Conservation (phyloP, 2,888 invertebrate genomes). For the Apomyelois bistriatella region DNA sequence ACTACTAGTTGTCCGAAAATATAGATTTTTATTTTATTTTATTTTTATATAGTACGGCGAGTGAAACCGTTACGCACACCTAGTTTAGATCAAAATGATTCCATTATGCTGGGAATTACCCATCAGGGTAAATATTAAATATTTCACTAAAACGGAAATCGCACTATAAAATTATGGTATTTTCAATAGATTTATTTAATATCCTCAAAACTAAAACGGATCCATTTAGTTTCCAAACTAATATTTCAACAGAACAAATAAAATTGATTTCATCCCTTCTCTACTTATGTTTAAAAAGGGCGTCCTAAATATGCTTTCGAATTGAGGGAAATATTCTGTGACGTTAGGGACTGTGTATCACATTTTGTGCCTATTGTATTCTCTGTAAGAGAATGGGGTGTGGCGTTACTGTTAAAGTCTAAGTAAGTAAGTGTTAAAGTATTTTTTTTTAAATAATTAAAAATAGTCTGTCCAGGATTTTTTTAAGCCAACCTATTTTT, state of each 20-base stretch:
- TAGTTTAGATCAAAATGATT: too few species aligned
- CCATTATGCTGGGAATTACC: too few species aligned
- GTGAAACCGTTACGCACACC: too few species aligned
- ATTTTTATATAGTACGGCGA: too few species aligned
- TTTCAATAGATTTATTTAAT: neutral
- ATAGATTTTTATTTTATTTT: too few species aligned
- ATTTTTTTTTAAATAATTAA: too few species aligned
- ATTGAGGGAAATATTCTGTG: constrained; percentile 2
- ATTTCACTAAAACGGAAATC: too few species aligned
- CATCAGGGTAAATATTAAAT: too few species aligned
- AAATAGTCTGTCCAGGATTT: too few species aligned
- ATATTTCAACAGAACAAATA: neutral
- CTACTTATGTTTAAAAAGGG: neutral
- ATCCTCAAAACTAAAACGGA: neutral
- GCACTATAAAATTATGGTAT: neutral
- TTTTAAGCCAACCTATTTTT: too few species aligned
- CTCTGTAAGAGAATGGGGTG: neutral
- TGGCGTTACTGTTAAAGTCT: neutral
- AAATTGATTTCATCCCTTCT: neutral
- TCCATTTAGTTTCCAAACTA: neutral
- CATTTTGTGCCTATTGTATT: constrained; percentile 2
- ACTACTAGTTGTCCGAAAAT: too few species aligned
- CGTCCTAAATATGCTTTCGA: constrained; percentile 1
- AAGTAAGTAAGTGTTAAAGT: neutral
- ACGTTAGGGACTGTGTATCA: neutral